Percentiles rank a stretch among this genome's conserved stretches.
Conservation (phyloP, 2,888 invertebrate species). For the Nasonovia ribisnigri region DNA sequence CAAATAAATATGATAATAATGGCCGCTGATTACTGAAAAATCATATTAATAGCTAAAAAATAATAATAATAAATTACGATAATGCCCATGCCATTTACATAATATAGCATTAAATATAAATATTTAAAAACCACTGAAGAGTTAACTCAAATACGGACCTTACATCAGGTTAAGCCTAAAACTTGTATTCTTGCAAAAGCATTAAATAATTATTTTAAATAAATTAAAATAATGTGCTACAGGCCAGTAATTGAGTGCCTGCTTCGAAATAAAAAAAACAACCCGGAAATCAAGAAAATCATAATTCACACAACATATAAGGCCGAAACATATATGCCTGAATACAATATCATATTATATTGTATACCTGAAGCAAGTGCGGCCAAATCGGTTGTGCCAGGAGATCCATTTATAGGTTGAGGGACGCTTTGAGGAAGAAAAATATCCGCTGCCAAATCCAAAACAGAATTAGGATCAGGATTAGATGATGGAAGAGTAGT, state of each 20-base stretch:
- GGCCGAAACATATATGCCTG: constrained; percentile 49
- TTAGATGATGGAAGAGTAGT: constrained; percentile 33
- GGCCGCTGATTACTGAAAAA: constrained; percentile 49
- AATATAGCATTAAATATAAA: constrained; percentile 40
- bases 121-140: constrained; percentile 21
- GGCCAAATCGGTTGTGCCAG: constrained; percentile 63
- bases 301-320: constrained; percentile 56
- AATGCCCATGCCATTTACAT: constrained; percentile 42
- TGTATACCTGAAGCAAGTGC: constrained; percentile 60
- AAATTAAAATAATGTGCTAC: constrained; percentile 38
- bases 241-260: constrained; percentile 31
- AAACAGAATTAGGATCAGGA: constrained; percentile 67
- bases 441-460: constrained; percentile 68
- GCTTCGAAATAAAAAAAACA: constrained; percentile 40
- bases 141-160: constrained; percentile 32
- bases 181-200: constrained; percentile 32
- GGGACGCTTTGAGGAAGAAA: constrained; percentile 68
- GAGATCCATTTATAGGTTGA: constrained; percentile 67
- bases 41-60: constrained; percentile 48
- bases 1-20: constrained; percentile 38
- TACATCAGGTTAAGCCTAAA: constrained; percentile 34
- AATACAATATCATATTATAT: constrained; percentile 63
- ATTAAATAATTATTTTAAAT: constrained; percentile 22
- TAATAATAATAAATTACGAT: constrained; percentile 35
- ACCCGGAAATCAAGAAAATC: constrained; percentile 50